Percentiles rank a stretch among this genome's conserved stretches.
Evolutionary conservation across 1,140 invertebrate genomes (phyloP).

Genomic region (Brachionus manjavacas): DNA sequence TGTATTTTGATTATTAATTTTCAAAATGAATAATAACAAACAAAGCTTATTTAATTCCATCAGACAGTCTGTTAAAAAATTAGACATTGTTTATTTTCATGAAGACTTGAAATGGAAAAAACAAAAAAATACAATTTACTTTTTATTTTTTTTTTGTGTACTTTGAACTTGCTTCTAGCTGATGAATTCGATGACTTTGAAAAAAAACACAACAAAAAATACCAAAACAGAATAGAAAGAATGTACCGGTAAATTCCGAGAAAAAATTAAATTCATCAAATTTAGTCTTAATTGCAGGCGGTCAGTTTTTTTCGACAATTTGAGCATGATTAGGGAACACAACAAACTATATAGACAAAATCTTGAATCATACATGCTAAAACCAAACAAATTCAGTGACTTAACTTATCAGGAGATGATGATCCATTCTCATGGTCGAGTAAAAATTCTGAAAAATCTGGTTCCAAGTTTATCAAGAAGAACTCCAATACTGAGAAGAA

Average conservation of each 20-base stretch:
- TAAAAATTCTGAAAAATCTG: neutral
- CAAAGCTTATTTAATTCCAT: too few relatives aligned
- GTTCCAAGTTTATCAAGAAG: neutral
- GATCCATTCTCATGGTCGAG: neutral
- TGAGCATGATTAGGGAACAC: neutral
- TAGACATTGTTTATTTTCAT: too few relatives aligned
- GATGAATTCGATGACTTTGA: neutral
- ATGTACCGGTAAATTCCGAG: neutral
- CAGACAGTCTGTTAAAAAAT: too few relatives aligned
- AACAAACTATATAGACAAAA: neutral
- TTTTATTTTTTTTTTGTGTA: neutral
- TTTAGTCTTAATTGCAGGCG: neutral
- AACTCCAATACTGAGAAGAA: neutral
- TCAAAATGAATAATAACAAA: too few relatives aligned
- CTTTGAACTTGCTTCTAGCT: neutral
- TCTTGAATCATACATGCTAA: neutral
- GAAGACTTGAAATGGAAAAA: neutral
- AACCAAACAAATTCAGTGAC: neutral
- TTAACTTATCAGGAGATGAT: constrained; percentile 29
- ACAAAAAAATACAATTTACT: neutral
- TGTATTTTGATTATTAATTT: too few relatives aligned
- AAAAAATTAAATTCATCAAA: neutral
- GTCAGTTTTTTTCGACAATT: neutral
- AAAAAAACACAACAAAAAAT: neutral
- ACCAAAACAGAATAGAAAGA: neutral